phyloP scores from a whole-genome alignment of 2,888 invertebrate genomes.

The Theretra japonica region DNA sequence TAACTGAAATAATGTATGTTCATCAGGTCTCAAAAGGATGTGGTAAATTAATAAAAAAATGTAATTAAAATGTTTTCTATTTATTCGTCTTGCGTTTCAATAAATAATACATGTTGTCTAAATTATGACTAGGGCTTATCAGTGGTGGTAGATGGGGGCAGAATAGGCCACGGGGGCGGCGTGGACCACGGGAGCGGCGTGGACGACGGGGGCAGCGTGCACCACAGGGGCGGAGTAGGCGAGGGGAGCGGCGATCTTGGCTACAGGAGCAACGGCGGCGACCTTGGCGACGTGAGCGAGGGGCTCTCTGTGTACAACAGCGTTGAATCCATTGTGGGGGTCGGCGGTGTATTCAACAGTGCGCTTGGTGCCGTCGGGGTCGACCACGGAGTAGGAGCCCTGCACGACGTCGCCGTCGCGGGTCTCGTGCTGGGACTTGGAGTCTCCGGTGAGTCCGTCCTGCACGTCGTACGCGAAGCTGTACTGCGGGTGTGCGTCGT shows the following conservation, averaged over 20 bases:
- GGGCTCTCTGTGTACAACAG: constrained; percentile 75
- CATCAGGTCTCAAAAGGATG: not conserved
- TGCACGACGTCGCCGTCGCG: constrained; percentile 86
- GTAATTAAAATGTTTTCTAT: not conserved
- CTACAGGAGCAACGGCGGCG: constrained; percentile 46
- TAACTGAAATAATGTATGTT: too few species aligned
- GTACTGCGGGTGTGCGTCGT: constrained; percentile 63
- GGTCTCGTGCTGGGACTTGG: constrained; percentile 85
- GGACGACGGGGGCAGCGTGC: constrained; percentile 42
- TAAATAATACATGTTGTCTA: constrained; percentile 8
- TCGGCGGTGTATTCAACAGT: constrained; percentile 81
- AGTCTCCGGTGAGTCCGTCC: constrained; percentile 70
- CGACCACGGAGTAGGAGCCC: constrained; percentile 78
- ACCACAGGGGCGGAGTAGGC: constrained; percentile 46
- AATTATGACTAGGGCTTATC: constrained; percentile 42
- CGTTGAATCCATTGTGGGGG: constrained; percentile 78
- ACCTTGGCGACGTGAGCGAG: constrained; percentile 62
- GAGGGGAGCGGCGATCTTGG: constrained; percentile 43
- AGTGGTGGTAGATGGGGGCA: constrained; percentile 87
- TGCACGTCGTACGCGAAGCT: constrained; percentile 78
- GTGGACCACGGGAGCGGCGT: constrained; percentile 39
- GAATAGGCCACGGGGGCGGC: constrained; percentile 54
- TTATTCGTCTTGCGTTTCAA: constrained; percentile 43
- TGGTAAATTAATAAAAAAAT: not conserved
- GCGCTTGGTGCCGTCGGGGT: constrained; percentile 78